Evolutionary conservation across 2,113 vertebrate species (phyloP), one percentile per base, ranked within the genome.

Genomic region (Semicossyphus pulcher): DNA sequence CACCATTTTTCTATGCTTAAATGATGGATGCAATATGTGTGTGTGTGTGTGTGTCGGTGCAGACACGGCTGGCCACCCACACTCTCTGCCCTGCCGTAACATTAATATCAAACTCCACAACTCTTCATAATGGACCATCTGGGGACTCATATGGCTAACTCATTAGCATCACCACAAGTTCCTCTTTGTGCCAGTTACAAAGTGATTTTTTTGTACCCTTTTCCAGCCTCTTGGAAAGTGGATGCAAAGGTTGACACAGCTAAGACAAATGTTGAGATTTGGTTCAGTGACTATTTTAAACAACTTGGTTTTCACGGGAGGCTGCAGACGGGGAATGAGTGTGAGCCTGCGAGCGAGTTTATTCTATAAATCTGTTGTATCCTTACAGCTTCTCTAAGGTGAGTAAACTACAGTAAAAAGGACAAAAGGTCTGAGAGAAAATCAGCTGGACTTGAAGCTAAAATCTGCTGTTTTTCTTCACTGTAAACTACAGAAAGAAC

Each of bases 231-330:
- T 76, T 80, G 72, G 72, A 71, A 47, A 72, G 36, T 52, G 42
- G 14, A 52, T 49, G 68, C 61, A 74, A 79, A 84, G 68, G 78
- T 88, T 56, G 61, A 77, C 21, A 4, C 57, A 5, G 70, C 29
- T 10, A 34, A 78, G 36, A 73, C 60, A 84, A 87, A 89, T 84
- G 83, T 86, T 83, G 45, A 89, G 60, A 75, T 86, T 84, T 57
- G 75, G 52, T 85, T 85, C 74, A 67, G 58, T 73, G 58, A 42
- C 31, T 20, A 36, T 67, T 77, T 78, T 69, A 80, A 86, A 84
- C 81, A 73, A 59, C 11, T 25, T 70, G 76, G 83, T 77, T 81
- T 86, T 76, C 59, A 80, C 41, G 54, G 29, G 39, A 74, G 44
- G 34, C n/a, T 56, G 16, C 6, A 25, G 68, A 51, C 31, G 37